Percentiles rank a stretch among this genome's conserved stretches.
Conservation (phyloP, 1,140 invertebrate species). For the Eueides isabella region DNA sequence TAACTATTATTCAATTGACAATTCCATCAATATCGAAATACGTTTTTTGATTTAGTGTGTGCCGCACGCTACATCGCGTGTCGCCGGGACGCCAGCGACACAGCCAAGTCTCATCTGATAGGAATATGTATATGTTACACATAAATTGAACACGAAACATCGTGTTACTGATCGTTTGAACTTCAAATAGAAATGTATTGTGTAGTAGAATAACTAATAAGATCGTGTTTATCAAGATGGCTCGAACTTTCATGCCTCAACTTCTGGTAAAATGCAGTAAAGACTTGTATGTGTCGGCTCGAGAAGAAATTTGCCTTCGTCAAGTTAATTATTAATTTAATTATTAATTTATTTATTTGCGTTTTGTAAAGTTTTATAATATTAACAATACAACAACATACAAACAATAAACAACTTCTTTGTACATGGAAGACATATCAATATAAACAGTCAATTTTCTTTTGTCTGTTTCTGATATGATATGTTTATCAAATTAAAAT, state of each 20-base stretch:
- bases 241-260: not conserved
- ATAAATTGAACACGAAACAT: conserved; percentile 10
- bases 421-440: no score
- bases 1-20: conserved; percentile 10
- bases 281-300: no score
- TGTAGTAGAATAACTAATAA: conserved; percentile 9
- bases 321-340: not conserved
- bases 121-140: conserved; percentile 20
- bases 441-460: no score
- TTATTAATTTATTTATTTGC: no score
- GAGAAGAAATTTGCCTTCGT: no score
- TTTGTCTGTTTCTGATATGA: no score
- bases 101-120: conserved; percentile 25
- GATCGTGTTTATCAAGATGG: not conserved
- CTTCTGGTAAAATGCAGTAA: not conserved
- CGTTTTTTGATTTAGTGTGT: conserved; percentile 25
- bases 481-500: no score
- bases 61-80: conserved; percentile 48
- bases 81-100: conserved; percentile 17
- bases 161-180: conserved; percentile 9
- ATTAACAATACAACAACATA: no score
- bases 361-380: no score
- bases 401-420: no score
- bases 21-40: conserved; percentile 18
- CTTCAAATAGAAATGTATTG: conserved; percentile 10